Evolutionary conservation across 2,113 vertebrate genomes (phyloP).

Genomic region (Lepus europaeus): DNA sequence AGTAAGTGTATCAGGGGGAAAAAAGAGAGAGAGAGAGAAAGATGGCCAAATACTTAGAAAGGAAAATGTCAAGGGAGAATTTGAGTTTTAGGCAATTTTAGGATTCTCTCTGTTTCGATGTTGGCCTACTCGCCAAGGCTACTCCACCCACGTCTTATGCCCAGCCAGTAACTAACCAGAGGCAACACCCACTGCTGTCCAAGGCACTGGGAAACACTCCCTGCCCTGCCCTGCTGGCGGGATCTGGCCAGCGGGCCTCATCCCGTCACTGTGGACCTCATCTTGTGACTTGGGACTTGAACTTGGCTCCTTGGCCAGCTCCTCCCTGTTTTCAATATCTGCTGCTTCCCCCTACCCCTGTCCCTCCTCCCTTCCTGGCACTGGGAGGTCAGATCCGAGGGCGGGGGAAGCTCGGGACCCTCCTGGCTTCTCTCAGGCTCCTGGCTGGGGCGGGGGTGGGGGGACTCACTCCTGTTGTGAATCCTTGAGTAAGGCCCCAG

Average conservation of each 20-base stretch:
- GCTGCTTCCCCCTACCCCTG: fast-evolving
- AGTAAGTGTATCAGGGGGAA: constrained; percentile 50
- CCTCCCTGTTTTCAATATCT: background rate
- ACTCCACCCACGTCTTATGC: constrained; percentile 34
- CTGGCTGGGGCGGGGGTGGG: too few species aligned
- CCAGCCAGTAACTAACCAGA: background rate
- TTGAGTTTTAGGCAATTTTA: constrained; percentile 41
- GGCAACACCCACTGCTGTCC: background rate
- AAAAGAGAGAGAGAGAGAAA: background rate
- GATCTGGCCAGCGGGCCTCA: background rate
- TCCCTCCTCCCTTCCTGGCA: background rate
- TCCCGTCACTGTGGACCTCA: background rate
- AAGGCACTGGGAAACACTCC: too few species aligned
- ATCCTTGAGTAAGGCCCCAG: background rate
- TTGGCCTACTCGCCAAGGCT: constrained; percentile 11
- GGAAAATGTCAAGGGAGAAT: constrained; percentile 53
- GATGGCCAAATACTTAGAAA: constrained; percentile 65
- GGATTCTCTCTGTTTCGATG: constrained; percentile 10
- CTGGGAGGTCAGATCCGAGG: background rate
- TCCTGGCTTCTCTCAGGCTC: background rate
- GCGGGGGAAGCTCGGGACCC: fast-evolving
- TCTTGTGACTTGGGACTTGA: background rate
- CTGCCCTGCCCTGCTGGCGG: background rate
- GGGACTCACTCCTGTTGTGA: background rate
- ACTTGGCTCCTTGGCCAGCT: too few species aligned